A percentile compares a stretch with the other conserved stretches of the same genome.
phyloP scores from a whole-genome alignment of 1,140 invertebrate species.

The Zaprionus ghesquierei region DNA sequence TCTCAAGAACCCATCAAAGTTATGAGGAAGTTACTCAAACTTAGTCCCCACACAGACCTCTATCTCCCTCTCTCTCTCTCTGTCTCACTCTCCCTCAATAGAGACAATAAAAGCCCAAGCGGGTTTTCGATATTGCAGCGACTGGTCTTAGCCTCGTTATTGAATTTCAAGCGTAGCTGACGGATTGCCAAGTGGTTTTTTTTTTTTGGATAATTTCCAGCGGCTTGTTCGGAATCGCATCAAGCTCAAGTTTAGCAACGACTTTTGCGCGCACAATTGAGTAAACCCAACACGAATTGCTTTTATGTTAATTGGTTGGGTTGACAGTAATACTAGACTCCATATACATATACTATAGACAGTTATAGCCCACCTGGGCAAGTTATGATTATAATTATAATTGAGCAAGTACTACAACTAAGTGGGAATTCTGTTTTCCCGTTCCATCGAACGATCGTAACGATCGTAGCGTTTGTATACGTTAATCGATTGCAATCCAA shows the following conservation, averaged over 20 bases:
- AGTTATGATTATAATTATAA: not conserved
- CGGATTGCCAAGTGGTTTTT: constrained; percentile 1
- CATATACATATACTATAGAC: not conserved
- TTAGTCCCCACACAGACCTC: not conserved
- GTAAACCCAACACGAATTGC: constrained; percentile 16
- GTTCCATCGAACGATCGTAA: not conserved
- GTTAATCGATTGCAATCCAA: not conserved
- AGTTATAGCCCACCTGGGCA: not conserved
- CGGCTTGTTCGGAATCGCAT: not conserved
- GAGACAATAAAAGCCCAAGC: not conserved
- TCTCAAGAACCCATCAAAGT: not conserved
- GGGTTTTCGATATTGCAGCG: not conserved
- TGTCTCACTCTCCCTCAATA: not conserved
- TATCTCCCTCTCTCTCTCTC: too few relatives aligned
- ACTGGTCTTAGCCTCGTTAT: constrained; percentile 58
- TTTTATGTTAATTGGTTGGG: constrained; percentile 4
- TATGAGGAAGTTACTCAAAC: constrained; percentile 19
- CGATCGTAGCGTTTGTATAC: not conserved
- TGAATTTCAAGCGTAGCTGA: constrained; percentile 59
- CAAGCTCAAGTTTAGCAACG: not conserved
- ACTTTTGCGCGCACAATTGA: constrained; percentile 5
- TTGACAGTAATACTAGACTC: constrained; percentile 16
- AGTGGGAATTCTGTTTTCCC: not conserved
- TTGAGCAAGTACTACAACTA: not conserved
- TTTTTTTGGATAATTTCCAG: not conserved